Conservation (phyloP, 2,113 vertebrate genomes). For the Marcusenius ussheri region DNA sequence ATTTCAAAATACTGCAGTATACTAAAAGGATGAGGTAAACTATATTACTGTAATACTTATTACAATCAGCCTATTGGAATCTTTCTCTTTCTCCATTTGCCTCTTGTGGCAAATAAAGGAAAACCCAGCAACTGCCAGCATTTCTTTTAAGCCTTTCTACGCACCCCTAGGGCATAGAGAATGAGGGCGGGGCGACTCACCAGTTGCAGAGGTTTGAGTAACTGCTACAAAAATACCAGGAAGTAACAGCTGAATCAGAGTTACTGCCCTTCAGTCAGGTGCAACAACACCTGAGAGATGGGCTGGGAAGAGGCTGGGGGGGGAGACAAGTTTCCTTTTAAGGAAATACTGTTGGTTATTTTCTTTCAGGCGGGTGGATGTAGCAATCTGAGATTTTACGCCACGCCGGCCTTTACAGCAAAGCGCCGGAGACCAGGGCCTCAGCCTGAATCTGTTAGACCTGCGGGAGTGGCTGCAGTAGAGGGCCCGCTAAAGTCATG, state of each 20-base stretch:
- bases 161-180: neutral
- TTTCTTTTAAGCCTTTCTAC: neutral
- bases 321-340: neutral
- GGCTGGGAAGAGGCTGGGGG: neutral
- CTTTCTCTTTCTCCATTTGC: neutral
- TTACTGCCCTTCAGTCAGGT: neutral
- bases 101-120: neutral
- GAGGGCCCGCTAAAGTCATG: neutral
- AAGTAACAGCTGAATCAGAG: slow-evolving; percentile 10
- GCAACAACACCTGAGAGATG: neutral
- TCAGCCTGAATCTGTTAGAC: neutral
- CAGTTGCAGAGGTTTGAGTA: neutral
- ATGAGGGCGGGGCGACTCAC: neutral
- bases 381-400: neutral
- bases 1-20: neutral
- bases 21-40: neutral
- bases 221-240: slow-evolving; percentile 3
- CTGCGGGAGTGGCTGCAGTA: neutral
- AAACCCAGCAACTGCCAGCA: neutral
- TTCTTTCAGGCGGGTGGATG: neutral
- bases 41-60: neutral
- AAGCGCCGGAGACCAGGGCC: neutral
- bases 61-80: neutral
- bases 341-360: neutral
- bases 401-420: neutral